Conservation (phyloP, 1,140 invertebrate genomes). For the Eurosta solidaginis region DNA sequence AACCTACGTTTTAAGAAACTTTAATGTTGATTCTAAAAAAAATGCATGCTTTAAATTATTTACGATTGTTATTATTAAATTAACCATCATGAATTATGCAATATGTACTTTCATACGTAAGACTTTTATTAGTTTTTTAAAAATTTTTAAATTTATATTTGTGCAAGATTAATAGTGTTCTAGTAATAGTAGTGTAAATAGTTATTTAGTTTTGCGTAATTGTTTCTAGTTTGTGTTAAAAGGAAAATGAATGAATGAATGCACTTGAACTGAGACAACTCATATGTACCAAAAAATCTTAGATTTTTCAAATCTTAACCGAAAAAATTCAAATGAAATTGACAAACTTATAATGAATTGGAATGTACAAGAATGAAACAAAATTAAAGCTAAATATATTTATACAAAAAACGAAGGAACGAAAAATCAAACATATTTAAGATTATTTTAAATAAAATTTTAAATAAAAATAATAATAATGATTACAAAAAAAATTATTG, state of each 20-base stretch:
- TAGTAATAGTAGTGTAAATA: too few species aligned
- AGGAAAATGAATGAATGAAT: not conserved
- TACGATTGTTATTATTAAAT: too few species aligned
- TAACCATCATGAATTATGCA: too few species aligned
- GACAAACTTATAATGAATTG: not conserved
- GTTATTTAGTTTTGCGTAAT: not conserved
- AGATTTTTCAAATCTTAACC: slow-evolving; percentile 2
- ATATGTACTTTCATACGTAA: too few species aligned
- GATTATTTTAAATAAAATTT: not conserved
- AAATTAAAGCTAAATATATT: not conserved
- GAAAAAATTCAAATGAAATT: not conserved
- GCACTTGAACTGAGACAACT: slow-evolving; percentile 8
- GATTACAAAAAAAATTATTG: not conserved
- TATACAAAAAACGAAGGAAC: slow-evolving; percentile 8
- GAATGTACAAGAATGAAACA: slow-evolving; percentile 3
- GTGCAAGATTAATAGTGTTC: not conserved
- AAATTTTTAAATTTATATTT: not conserved
- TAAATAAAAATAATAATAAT: not conserved
- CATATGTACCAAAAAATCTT: slow-evolving; percentile 26
- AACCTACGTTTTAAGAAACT: too few species aligned
- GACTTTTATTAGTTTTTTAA: too few species aligned
- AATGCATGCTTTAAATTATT: too few species aligned
- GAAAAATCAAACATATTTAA: slow-evolving; percentile 12
- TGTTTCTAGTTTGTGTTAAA: not conserved
- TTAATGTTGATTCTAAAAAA: too few species aligned